These are phyloP conservation scores for Cephus pulcher DNA, from an alignment of 2,888 invertebrate genomes.

Conservation along the genomic window DNA sequence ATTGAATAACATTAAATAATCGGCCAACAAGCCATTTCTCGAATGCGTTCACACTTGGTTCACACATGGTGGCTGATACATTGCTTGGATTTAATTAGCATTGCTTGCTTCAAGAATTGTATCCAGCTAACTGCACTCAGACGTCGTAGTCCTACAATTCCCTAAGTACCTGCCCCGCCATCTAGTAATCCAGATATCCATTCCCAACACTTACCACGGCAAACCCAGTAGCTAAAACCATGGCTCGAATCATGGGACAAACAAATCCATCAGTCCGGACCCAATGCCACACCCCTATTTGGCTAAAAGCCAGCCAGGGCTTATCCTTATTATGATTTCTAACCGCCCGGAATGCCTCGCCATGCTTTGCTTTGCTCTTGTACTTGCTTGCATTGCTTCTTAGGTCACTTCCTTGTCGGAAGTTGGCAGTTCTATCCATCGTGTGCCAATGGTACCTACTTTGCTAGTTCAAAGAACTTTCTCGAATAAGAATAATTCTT, in stretches of 20 bases:
- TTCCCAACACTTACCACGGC: background rate
- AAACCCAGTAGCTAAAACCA: conserved; percentile 19
- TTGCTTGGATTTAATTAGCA: background rate
- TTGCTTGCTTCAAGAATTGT: background rate
- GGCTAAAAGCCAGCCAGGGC: conserved; percentile 51
- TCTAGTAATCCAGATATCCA: background rate
- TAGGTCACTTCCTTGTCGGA: background rate
- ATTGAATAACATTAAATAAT: background rate
- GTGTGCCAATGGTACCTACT: background rate
- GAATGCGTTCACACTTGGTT: background rate
- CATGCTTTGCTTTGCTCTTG: background rate
- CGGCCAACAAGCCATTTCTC: background rate
- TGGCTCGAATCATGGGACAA: conserved; percentile 39
- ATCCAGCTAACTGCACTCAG: background rate
- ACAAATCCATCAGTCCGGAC: conserved; percentile 51
- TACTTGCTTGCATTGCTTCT: background rate
- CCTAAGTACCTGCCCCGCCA: background rate
- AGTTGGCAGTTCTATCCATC: background rate
- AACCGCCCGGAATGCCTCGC: conserved; percentile 44
- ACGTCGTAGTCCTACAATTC: background rate
- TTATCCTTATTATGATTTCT: conserved; percentile 46
- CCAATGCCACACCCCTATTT: conserved; percentile 35
- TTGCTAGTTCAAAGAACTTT: background rate
- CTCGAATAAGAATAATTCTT: background rate
- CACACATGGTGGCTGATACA: background rate